Conservation (phyloP, 1,140 invertebrate genomes). For the Diorhabda carinulata region DNA sequence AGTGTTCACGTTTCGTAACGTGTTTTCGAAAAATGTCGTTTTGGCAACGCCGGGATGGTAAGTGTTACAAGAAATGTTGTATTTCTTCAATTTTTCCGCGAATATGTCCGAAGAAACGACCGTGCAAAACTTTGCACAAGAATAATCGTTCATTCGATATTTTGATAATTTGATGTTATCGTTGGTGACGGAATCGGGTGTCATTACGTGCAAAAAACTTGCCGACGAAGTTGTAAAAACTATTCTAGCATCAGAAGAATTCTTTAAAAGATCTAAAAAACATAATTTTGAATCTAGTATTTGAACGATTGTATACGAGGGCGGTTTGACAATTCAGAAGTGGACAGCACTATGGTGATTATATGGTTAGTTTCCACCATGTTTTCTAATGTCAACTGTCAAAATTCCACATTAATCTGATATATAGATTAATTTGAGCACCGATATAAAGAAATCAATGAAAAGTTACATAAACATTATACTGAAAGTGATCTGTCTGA, state of each 20-base stretch:
- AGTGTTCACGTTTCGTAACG: background rate
- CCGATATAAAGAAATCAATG: background rate
- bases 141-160: slow-evolving; percentile 43
- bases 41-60: slow-evolving; percentile 10
- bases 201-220: slow-evolving; percentile 22
- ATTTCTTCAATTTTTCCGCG: slow-evolving; percentile 54
- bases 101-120: slow-evolving; percentile 64
- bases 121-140: slow-evolving; percentile 59
- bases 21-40: slow-evolving; percentile 5
- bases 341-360: too few species aligned
- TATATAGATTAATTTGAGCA: background rate
- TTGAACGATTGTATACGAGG: too few species aligned
- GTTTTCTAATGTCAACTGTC: background rate
- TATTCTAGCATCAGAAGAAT: slow-evolving; percentile 47
- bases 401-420: background rate
- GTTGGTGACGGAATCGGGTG: slow-evolving; percentile 26
- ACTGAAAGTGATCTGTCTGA: background rate
- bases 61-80: slow-evolving; percentile 15
- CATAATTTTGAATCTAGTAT: background rate
- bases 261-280: slow-evolving; percentile 48
- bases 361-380: too few species aligned
- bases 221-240: slow-evolving; percentile 46
- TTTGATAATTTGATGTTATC: slow-evolving; percentile 46
- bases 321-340: too few species aligned
- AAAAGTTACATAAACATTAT: background rate